phyloP scores from a whole-genome alignment of 2,888 invertebrate genomes.

The Caenorhabditis sp. region DNA sequence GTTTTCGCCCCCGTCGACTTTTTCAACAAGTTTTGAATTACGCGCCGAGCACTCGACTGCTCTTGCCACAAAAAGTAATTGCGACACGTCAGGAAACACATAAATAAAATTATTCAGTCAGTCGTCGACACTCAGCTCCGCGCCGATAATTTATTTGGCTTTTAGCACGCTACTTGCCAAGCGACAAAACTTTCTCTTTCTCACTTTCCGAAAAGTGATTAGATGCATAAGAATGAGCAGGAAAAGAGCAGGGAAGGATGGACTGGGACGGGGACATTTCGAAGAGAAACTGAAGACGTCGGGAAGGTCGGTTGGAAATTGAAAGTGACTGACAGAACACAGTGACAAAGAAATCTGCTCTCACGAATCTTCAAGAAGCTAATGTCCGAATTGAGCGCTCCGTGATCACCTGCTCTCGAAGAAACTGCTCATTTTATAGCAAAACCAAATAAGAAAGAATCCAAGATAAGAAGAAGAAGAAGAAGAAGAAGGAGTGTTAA shows the following conservation, averaged over 20 bases:
- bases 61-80: constrained; percentile 42
- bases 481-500: not conserved
- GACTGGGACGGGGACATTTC: not conserved
- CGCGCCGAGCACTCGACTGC: constrained; percentile 17
- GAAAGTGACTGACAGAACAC: no score
- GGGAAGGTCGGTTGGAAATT: no score
- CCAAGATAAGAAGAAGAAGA: not conserved
- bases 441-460: no score
- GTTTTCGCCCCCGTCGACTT: not conserved
- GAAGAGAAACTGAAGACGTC: not conserved
- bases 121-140: constrained; percentile 11
- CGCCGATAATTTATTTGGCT: constrained; percentile 55
- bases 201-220: not conserved
- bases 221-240: not conserved
- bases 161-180: constrained; percentile 42
- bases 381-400: no score
- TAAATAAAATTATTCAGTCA: constrained; percentile 60
- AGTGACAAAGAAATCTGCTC: no score
- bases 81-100: constrained; percentile 58
- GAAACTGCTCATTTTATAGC: no score
- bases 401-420: no score
- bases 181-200: constrained; percentile 3
- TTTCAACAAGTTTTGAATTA: constrained; percentile 56
- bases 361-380: no score
- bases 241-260: not conserved